Evolutionary conservation across 2,797 vertebrate genomes (phyloP).

Genomic region (Acridotheres tristis): DNA sequence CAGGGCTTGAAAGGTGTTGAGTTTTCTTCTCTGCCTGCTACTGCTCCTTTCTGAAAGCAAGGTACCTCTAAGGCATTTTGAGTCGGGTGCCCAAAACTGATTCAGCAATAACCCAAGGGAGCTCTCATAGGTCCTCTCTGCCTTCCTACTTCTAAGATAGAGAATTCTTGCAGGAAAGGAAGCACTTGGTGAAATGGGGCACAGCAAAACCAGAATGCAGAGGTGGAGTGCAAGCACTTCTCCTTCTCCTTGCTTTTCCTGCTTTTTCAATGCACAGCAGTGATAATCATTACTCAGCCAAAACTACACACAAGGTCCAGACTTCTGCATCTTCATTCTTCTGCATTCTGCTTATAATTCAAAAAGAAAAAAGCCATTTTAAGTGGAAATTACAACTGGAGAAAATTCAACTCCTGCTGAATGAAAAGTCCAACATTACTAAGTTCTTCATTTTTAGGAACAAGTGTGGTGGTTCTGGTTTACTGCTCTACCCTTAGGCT

Average conservation of each 20-base stretch:
- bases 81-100: not conserved
- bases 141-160: not conserved
- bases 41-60: not conserved
- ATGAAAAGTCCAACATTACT: not conserved
- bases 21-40: not conserved
- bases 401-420: not conserved
- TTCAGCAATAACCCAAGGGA: not conserved
- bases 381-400: not conserved
- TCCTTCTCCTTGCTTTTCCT: not conserved
- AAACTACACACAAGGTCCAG: not conserved
- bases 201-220: not conserved
- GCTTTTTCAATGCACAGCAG: not conserved
- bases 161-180: not conserved
- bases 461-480: not conserved
- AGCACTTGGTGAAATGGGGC: not conserved
- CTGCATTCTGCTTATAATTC: not conserved
- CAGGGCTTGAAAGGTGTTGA: not conserved
- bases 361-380: not conserved
- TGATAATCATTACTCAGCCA: not conserved
- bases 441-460: conserved; percentile 1
- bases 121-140: not conserved
- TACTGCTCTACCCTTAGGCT: not conserved
- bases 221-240: not conserved
- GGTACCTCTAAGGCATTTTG: not conserved
- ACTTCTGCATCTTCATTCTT: not conserved